Evolutionary conservation across 2,888 invertebrate species (phyloP).

Genomic region (Lochmaea crataegi): DNA sequence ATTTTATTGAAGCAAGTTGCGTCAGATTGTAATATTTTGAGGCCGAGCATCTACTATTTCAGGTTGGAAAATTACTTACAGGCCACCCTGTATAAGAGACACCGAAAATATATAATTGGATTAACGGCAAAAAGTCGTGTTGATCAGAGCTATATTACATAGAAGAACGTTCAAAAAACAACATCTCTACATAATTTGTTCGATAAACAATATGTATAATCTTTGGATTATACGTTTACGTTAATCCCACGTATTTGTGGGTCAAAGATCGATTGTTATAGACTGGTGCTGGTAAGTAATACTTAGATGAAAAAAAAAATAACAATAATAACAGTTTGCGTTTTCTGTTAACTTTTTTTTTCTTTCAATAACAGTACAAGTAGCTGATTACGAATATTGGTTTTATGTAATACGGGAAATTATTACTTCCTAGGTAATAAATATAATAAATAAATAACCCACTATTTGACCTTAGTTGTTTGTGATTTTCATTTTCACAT

Average conservation of each 20-base stretch:
- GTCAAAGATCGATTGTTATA: constrained; percentile 13
- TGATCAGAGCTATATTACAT: background rate
- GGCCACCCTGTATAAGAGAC: no score
- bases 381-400: background rate
- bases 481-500: background rate
- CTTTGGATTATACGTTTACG: background rate
- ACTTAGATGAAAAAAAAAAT: background rate
- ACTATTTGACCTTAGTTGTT: constrained; percentile 2
- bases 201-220: no score
- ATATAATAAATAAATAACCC: background rate
- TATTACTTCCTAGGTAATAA: constrained; percentile 6
- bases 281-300: background rate
- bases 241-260: constrained; percentile 14
- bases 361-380: background rate
- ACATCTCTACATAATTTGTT: background rate
- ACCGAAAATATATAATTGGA: background rate
- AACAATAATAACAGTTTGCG: background rate
- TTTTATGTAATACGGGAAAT: background rate
- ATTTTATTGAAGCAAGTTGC: no score
- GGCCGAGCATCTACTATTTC: no score
- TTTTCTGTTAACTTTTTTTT: constrained; percentile 1
- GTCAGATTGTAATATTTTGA: no score
- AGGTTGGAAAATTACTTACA: no score
- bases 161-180: background rate
- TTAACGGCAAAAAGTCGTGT: background rate